Evolutionary conservation across 2,797 vertebrate genomes (phyloP).

Genomic region (Dendrocincla tyrannina): DNA sequence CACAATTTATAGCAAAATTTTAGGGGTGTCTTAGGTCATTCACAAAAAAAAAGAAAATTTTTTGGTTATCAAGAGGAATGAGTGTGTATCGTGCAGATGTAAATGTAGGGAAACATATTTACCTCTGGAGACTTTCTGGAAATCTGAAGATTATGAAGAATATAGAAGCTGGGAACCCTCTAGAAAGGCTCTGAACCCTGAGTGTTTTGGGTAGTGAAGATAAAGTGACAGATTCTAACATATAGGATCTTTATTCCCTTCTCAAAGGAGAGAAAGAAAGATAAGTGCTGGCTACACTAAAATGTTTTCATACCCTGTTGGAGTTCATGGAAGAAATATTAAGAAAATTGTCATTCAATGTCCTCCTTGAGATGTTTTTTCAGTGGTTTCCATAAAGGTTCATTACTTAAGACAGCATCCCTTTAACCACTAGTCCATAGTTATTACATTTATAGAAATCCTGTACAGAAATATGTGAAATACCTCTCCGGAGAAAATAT

Average conservation of each 20-base stretch:
- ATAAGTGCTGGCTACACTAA: not conserved
- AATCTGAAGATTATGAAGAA: not conserved
- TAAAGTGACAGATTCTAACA: not conserved
- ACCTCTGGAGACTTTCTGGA: not conserved
- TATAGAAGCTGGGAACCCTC: not conserved
- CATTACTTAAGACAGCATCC: not conserved
- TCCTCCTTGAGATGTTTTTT: not conserved
- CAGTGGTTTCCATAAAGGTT: not conserved
- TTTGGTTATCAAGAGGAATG: not conserved
- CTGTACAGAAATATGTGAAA: not conserved
- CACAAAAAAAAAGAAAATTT: not conserved
- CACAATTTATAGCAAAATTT: not conserved
- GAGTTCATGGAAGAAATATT: not conserved
- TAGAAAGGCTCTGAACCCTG: not conserved
- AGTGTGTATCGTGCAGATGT: not conserved
- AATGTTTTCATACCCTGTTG: not conserved
- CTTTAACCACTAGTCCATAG: not conserved
- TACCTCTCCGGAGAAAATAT: not conserved
- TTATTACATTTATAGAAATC: not conserved
- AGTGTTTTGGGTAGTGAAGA: not conserved
- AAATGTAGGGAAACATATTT: not conserved
- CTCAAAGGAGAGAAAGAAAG: not conserved
- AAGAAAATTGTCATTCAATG: not conserved
- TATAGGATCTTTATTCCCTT: not conserved
- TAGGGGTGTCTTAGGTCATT: not conserved